Base-by-base conservation (phyloP, 2,888 invertebrate genomes). In the Drosophila trichaetosa region DNA sequence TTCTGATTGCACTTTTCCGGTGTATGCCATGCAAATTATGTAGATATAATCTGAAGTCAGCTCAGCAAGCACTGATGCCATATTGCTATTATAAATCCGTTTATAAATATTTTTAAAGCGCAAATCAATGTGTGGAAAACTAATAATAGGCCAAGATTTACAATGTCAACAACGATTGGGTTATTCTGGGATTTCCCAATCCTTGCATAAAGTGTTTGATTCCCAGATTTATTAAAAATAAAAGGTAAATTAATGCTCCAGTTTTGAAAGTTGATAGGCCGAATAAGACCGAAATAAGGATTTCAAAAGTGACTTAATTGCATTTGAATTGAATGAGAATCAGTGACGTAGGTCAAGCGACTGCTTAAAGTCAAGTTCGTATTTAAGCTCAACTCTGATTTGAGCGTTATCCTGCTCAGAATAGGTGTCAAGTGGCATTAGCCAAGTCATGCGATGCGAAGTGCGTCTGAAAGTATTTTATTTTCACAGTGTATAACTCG, bases 351-450 rank as follows among this genome's bases (percentile, higher is more conserved):
- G 68, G 46, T 65, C 58, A 65, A 58, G 58, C 38, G 48, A 51
- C 53, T n/a, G 46, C 64, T 62, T 53, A 46, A 73, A 73, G 73
- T 69, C 62, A 69, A 57, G 48, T 46, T 72, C 49, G 62, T 21
- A 33, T 53, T 46, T 40, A 60, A 76, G 76, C 65, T 52, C 42
- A 58, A 57, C 68, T 52, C 46, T 54, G 64, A 64, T 51, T 46
- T 24, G 36, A 34, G 53, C 52, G 42, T 27, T 36, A 63, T 56
- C 38, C 67, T 40, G 34, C 24, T 49, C 69, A 77, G 64, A 73
- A 75, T 69, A 60, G 63, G 82, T 84, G 83, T 84, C 85, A 83
- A 82, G 77, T 77, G 68, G 83, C 75, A 82, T 84, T 80, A 82
- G 77, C 60, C 46, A 83, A 80, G 80, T 85, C 69, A 79, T 59